phyloP scores from a whole-genome alignment of 2,113 vertebrate genomes.

The Cyprinodon brontotheroides region DNA sequence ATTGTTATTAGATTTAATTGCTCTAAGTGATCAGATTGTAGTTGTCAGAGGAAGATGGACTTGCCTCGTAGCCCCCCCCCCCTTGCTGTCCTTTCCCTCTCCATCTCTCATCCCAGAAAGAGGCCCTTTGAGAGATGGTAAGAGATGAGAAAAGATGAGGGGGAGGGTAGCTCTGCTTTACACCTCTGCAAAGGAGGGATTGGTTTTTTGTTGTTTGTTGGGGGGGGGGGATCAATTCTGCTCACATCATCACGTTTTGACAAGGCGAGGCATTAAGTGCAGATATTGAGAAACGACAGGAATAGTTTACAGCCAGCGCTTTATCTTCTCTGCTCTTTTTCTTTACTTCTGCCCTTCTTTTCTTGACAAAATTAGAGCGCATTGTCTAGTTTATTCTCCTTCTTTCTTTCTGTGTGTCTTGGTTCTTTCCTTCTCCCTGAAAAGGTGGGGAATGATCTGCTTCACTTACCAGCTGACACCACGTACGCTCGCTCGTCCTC shows the following conservation, averaged over 20 bases:
- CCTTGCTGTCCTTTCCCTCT: constrained; percentile 62
- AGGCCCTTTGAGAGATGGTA: constrained; percentile 74
- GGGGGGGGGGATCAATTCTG: constrained; percentile 75
- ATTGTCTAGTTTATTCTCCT: constrained; percentile 60
- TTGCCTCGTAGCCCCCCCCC: constrained; percentile 38
- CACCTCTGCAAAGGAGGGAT: constrained; percentile 79
- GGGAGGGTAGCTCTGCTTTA: constrained; percentile 74
- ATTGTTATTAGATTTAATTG: constrained; percentile 79
- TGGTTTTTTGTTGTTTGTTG: constrained; percentile 78
- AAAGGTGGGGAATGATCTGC: constrained; percentile 76
- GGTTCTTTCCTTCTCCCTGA: constrained; percentile 30
- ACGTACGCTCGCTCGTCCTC: constrained; percentile 73
- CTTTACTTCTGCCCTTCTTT: constrained; percentile 37
- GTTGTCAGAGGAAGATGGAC: constrained; percentile 68
- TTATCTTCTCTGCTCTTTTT: constrained; percentile 59
- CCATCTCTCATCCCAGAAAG: constrained; percentile 71
- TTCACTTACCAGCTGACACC: constrained; percentile 77
- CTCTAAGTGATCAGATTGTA: constrained; percentile 77
- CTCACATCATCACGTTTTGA: constrained; percentile 79
- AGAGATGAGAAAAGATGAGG: constrained; percentile 75
- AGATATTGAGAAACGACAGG: constrained; percentile 79
- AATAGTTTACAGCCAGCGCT: constrained; percentile 71
- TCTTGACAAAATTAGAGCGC: constrained; percentile 63
- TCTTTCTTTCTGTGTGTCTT: constrained; percentile 27
- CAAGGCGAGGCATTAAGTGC: constrained; percentile 77